Evolutionary conservation across 2,113 vertebrate species (phyloP), one percentile per base, ranked within the genome.

Genomic region (Trachemys scripta): DNA sequence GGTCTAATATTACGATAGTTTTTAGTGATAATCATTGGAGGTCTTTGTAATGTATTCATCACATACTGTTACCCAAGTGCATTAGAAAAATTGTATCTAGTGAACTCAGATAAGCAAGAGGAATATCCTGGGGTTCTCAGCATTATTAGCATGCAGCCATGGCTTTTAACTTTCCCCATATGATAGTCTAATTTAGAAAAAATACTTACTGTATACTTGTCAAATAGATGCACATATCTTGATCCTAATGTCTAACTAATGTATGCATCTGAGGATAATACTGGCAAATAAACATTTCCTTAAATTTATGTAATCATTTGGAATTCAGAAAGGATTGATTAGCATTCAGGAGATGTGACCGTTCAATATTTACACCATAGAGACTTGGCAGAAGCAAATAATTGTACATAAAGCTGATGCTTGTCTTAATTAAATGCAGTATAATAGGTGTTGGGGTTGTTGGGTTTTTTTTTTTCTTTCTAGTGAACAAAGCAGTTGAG

Each of bases 361-460:
- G 97, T 97, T 99, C 99, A 97, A 98, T 99, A 99, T 98, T 98
- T 98, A 98, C 96, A 96, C 97, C 98, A 97, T 4, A 95, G 98
- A 99, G 98, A 98, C 96, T 94, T 98, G 97, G 96, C 98, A 96
- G 96, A 97, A 97, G 97, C 98, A 98, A 98, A 99, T 98, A 98
- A 98, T 97, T 97, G 97, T 97, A 97, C 98, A 98, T 98, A 98
- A 98, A 98, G 98, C 97, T 95, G 94, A 96, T 97, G 98, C 98
- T 98, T 97, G 97, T 98, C 98, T 99, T 99, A 98, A 99, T 99
- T 99, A 99, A 98, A 98, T 98, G 98, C 96, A 95, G 97, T 98
- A 98, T 98, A 99, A 99, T 98, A 98, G 97, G 97, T 97, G 97
- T 96, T 97, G 87, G 82, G 91, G 54, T 24, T 94, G 85, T 90